Conservation (phyloP, 2,797 vertebrate genomes). For the Ispidina lecontei region DNA sequence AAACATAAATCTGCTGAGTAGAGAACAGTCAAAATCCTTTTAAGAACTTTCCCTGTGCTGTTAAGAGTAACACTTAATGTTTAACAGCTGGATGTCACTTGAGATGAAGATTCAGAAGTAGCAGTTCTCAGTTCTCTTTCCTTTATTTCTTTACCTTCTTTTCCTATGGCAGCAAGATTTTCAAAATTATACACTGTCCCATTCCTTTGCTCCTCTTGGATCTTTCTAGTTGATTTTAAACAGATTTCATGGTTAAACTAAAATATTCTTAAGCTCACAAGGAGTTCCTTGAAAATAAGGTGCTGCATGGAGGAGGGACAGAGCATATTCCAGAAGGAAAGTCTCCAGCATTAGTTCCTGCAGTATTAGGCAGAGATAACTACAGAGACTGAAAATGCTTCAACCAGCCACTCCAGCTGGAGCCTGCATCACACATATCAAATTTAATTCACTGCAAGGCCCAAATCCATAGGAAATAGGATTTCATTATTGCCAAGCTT, state of each 20-base stretch:
- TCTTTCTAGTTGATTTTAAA: constrained; percentile 2
- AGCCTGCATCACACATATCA: neutral
- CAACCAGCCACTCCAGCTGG: neutral
- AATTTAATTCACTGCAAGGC: constrained; percentile 25
- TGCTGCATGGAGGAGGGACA: neutral
- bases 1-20: neutral
- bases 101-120: neutral
- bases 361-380: neutral
- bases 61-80: neutral
- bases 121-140: neutral
- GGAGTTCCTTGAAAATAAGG: neutral
- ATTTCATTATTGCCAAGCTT: constrained; percentile 22
- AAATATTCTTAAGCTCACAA: neutral
- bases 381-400: neutral
- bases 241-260: neutral
- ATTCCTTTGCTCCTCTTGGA: neutral
- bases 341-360: neutral
- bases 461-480: neutral
- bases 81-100: constrained; percentile 29
- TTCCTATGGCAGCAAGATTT: neutral
- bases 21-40: neutral
- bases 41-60: neutral
- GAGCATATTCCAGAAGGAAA: neutral
- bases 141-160: neutral
- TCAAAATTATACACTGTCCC: neutral